A percentile compares a stretch with the other conserved stretches of the same genome.
Conservation (phyloP, 1,140 invertebrate species). For the Sminthurides bifidus region DNA sequence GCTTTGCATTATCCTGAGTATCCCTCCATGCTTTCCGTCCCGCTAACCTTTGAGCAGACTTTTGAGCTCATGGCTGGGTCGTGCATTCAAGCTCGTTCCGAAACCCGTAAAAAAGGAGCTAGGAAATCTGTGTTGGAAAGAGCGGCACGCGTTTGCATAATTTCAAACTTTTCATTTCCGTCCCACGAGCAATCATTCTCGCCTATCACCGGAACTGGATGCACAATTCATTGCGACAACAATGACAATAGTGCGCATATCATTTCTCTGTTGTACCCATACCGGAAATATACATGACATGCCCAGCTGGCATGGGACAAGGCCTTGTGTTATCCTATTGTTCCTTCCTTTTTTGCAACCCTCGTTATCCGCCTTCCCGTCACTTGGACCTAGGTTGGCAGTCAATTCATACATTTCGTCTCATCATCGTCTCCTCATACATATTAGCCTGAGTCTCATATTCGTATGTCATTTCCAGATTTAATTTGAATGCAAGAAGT, state of each 20-base stretch:
- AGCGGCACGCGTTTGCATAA: slow-evolving; percentile 32
- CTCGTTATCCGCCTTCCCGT: no score
- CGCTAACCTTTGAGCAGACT: neutral
- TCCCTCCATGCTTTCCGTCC: neutral
- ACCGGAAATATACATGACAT: slow-evolving; percentile 9
- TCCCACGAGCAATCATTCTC: slow-evolving; percentile 8
- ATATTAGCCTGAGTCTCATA: no score
- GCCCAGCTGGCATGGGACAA: no score
- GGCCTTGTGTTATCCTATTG: neutral
- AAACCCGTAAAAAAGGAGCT: neutral
- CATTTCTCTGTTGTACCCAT: neutral
- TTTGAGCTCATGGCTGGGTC: no score
- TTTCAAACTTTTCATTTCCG: slow-evolving; percentile 31
- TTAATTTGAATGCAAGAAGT: no score
- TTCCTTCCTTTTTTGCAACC: no score
- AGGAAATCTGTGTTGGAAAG: neutral
- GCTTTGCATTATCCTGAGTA: no score
- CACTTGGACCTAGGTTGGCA: no score
- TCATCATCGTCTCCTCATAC: no score
- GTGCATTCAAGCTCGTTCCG: neutral
- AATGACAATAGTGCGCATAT: neutral
- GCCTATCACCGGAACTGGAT: neutral
- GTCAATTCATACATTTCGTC: no score
- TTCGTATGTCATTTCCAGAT: no score
- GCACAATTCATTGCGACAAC: neutral